Base-by-base conservation (phyloP, 1,140 invertebrate genomes). In the Neotoxoptera formosana region DNA sequence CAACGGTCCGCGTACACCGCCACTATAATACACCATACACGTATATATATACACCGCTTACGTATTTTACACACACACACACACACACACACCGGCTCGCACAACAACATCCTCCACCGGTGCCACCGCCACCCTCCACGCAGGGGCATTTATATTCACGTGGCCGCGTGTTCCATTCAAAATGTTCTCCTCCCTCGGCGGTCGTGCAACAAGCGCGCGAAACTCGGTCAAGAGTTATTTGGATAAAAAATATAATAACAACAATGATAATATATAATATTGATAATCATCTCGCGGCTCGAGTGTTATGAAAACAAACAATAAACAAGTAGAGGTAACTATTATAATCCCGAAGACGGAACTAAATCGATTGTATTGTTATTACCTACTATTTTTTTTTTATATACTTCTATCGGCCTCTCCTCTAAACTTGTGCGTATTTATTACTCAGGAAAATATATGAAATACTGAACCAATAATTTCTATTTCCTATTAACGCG, bases 101-200 rank as follows among this genome's bases (percentile, higher is more conserved):
- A 7, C 48, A 36, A 56, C 88, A 53, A 41, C 51, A 47, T 76
- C 30, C n/a, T 76, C 30, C n/a, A 76, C 30, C 14, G 25, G 2
- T 67, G 2, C 60, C 76, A 9, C 76, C n/a, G 41, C 47, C 21
- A 20, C 67, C 41, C 89, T 47, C 60, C 20, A 8, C 21, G 45
- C 41, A 3, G 23, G 23, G 6, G 51, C 53, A 60, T 34, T 47
- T 48, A 67, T 47, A 81, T 91, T 76, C 67, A 81, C 90, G 56
- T 91, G 51, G 34, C 21, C 21, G 11, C 36, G 47, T 30, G 51
- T 56, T 93, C 23, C 81, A 93, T 93, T 93, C 91, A 93, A 93
- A 56, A 93, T 36, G n/a, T n/a, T 86, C 8, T 83, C 30, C 48
- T 30, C 67, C 81, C 91, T 92, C 76, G n/a, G 14, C 53, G 2